Conservation (phyloP, 2,113 vertebrate species). For the Rhinolophus ferrumequinum region DNA sequence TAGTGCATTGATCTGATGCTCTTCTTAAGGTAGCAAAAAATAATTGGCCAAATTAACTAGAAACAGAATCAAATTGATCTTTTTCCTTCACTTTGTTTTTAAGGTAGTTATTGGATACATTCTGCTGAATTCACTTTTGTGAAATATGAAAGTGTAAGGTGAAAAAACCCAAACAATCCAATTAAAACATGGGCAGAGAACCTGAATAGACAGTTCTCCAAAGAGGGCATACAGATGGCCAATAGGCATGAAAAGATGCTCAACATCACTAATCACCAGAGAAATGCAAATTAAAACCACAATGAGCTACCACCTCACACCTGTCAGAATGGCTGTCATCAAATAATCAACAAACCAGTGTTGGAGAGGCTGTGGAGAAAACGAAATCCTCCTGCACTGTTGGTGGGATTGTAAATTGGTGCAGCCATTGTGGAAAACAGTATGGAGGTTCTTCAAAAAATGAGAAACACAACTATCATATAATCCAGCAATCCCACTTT, state of each 20-base stretch:
- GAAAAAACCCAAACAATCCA: not conserved
- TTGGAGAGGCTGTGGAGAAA: not conserved
- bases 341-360: not conserved
- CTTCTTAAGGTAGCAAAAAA: conserved; percentile 22
- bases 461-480: not conserved
- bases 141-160: conserved; percentile 47
- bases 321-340: not conserved
- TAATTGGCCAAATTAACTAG: conserved; percentile 65
- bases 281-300: not conserved
- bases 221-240: not conserved
- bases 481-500: not conserved
- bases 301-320: not conserved
- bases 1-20: not conserved
- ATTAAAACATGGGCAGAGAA: not conserved
- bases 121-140: conserved; percentile 54
- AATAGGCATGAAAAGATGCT: not conserved
- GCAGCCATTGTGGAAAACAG: not conserved
- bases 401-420: not conserved
- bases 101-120: conserved; percentile 43
- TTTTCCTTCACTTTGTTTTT: conserved; percentile 32
- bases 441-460: not conserved
- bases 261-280: not conserved
- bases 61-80: conserved; percentile 40
- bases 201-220: not conserved
- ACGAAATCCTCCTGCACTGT: not conserved